Base-by-base conservation (phyloP, 1,140 invertebrate genomes). In the Dolichoris vasculosae region DNA sequence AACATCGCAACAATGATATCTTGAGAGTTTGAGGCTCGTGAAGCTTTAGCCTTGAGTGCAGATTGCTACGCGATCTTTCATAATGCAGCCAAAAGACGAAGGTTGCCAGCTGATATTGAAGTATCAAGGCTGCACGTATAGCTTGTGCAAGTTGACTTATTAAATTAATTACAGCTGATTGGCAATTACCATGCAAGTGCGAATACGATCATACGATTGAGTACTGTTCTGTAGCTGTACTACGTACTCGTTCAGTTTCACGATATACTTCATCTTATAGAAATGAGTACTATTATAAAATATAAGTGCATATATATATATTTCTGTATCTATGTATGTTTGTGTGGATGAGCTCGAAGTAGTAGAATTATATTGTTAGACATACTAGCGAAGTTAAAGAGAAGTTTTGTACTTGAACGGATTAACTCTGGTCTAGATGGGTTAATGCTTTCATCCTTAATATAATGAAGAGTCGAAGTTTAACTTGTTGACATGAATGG, bases 111-210 rank as follows among this genome's bases (percentile, higher is more conserved):
- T 73, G 9, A 17, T 4, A 15, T 1, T 73, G 1, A n/a, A 73
- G 69, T n/a, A 26, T 7, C 38, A n/a, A 7, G 40, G 0, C 38
- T 23, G 38, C 69, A 73, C 20, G 69, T 23, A 26, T 26, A n/a
- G 13, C 9, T 11, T 75, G 88, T 86, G 67, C 73, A 83, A 87
- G 88, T 89, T 87, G 86, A 86, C 87, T 90, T 89, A 90, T 90
- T 90, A 87, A 90, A 91, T 91, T 90, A 91, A 91, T 91, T 91
- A 90, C 88, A 88, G 86, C 89, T 91, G 90, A 90, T 91, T 91
- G 89, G 88, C 88, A 90, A 91, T 91, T 90, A 89, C 76, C 82
- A 83, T 35, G 80, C 77, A 48, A 86, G 84, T 86, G 88, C 73
- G 38, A 83, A 48, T 43, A 51, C 75, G 23, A 67, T 23, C 26